phyloP scores from a whole-genome alignment of 1,140 invertebrate genomes.

The Grapholita molesta region DNA sequence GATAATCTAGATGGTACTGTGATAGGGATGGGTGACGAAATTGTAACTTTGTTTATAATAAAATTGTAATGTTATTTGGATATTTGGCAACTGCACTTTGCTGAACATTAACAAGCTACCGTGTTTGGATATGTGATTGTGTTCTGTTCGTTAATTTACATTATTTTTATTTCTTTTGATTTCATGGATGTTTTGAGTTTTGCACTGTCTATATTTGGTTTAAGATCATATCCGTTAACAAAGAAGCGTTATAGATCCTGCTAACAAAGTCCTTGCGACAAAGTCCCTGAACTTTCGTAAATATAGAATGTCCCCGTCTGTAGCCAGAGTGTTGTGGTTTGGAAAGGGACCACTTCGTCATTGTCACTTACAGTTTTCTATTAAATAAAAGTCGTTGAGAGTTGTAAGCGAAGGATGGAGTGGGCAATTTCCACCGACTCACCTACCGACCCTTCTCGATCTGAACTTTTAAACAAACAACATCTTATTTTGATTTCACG shows the following conservation, averaged over 20 bases:
- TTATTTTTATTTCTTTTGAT: slow-evolving; percentile 35
- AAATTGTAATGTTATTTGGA: slow-evolving; percentile 47
- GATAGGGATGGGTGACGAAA: slow-evolving; percentile 5
- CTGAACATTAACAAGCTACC: slow-evolving; percentile 65
- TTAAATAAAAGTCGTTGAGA: not conserved
- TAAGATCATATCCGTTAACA: slow-evolving; percentile 26
- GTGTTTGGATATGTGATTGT: slow-evolving; percentile 62
- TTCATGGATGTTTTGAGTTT: slow-evolving; percentile 35
- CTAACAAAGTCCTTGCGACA: not conserved
- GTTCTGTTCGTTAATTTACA: slow-evolving; percentile 36
- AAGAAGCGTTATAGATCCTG: not conserved
- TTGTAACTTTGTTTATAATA: slow-evolving; percentile 67
- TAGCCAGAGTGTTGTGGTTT: not conserved
- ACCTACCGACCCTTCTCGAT: slow-evolving; percentile 9
- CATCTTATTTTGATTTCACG: slow-evolving; percentile 23
- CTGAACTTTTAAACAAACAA: not conserved
- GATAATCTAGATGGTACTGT: not conserved
- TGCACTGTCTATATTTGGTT: slow-evolving; percentile 45
- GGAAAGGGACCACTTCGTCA: not conserved
- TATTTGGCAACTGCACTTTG: slow-evolving; percentile 68
- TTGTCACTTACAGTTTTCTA: not conserved
- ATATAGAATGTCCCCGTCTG: not conserved
- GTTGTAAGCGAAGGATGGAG: not conserved
- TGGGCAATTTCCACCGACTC: not conserved
- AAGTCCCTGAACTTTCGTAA: not conserved